A percentile compares a stretch with the other conserved stretches of the same genome.
These are phyloP conservation scores for Trachelipus rathkii DNA, from an alignment of 1,140 invertebrate genomes.

Conservation along the genomic window DNA sequence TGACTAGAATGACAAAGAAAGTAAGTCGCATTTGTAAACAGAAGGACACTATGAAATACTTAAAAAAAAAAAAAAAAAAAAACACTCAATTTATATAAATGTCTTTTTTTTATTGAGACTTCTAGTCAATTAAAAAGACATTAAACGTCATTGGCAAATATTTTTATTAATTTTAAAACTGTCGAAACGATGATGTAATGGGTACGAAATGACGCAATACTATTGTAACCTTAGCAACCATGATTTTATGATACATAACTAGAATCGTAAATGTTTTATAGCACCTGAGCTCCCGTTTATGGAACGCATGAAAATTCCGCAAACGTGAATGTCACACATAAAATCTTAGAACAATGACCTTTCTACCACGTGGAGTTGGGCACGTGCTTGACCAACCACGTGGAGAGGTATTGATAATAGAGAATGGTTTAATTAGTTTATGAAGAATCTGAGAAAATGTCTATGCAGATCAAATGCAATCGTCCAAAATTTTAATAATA, in stretches of 20 bases:
- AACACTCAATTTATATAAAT: too few species aligned
- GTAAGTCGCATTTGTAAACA: not conserved
- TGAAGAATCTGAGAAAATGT: too few species aligned
- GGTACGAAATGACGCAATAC: not conserved
- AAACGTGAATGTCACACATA: slow-evolving; percentile 7
- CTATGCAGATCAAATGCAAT: too few species aligned
- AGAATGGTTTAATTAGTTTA: too few species aligned
- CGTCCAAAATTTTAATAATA: too few species aligned
- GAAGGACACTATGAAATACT: too few species aligned
- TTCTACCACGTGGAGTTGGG: not conserved
- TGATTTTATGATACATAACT: slow-evolving; percentile 11
- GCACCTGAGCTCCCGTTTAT: slow-evolving; percentile 10
- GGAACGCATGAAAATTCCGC: not conserved
- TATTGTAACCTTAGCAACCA: not conserved
- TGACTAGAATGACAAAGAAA: not conserved
- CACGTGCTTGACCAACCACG: not conserved
- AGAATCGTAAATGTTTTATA: slow-evolving; percentile 8
- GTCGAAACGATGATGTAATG: not conserved
- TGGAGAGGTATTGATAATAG: too few species aligned
- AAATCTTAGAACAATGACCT: slow-evolving; percentile 1
- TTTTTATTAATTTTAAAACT: too few species aligned
- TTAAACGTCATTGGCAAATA: too few species aligned
- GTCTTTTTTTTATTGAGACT: too few species aligned
- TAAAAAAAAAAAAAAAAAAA: too few species aligned
- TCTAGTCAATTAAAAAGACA: too few species aligned